These are phyloP conservation scores for Ferrisia virgata DNA, from an alignment of 2,888 invertebrate species.

Conservation along the genomic window DNA sequence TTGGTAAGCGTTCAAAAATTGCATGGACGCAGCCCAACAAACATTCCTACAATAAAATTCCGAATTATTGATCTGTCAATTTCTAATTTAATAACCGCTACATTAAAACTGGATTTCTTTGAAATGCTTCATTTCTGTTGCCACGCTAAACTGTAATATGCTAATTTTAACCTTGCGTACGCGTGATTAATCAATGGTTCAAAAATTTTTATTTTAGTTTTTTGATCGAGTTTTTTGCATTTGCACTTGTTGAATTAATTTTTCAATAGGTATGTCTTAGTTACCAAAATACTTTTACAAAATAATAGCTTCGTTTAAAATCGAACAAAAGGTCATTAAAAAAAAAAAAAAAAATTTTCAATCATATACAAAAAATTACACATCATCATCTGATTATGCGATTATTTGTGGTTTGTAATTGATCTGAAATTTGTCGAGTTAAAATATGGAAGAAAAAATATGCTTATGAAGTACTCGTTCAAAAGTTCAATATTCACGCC, in stretches of 20 bases:
- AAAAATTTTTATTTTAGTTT: neutral
- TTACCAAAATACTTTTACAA: too few relatives aligned
- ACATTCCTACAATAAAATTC: neutral
- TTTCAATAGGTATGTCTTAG: too few relatives aligned
- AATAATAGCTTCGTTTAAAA: too few relatives aligned
- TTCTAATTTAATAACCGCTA: neutral
- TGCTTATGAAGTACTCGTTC: neutral
- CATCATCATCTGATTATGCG: too few relatives aligned
- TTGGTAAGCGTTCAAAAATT: neutral
- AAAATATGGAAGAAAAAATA: too few relatives aligned
- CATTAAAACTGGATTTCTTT: neutral
- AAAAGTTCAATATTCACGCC: neutral
- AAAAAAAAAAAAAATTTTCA: too few relatives aligned
- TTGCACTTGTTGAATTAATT: neutral
- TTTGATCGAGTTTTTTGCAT: neutral
- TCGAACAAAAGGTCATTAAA: too few relatives aligned
- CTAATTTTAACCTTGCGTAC: neutral
- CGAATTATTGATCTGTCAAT: neutral
- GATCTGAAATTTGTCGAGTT: too few relatives aligned
- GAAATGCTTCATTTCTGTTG: neutral
- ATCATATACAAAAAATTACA: too few relatives aligned
- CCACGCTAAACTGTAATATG: neutral
- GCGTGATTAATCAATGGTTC: neutral
- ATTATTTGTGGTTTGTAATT: too few relatives aligned
- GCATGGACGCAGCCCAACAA: neutral